These are phyloP conservation scores for Ochropleura plecta DNA, from an alignment of 2,888 invertebrate species.

Conservation along the genomic window DNA sequence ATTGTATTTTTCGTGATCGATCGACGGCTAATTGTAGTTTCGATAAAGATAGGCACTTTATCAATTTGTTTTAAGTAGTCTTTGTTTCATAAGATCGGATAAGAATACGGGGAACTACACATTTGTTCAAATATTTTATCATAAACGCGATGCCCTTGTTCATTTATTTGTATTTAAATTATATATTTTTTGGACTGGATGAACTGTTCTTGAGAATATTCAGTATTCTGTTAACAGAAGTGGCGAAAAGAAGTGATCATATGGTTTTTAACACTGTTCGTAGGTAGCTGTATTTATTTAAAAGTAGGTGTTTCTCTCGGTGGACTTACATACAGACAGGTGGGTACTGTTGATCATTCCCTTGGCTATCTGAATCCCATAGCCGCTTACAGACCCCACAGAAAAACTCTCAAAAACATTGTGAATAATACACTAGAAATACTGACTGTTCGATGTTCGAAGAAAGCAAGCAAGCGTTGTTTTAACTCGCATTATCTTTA, in stretches of 20 bases:
- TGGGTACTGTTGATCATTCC: neutral
- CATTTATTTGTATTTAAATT: constrained; percentile 26
- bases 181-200: constrained; percentile 10
- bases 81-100: constrained; percentile 33
- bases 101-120: constrained; percentile 24
- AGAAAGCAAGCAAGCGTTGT: constrained; percentile 36
- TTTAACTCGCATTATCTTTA: constrained; percentile 46
- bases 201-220: constrained; percentile 1
- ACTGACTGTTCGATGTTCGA: constrained; percentile 22
- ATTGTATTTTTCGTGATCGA: constrained; percentile 57
- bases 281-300: neutral
- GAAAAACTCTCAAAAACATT: neutral
- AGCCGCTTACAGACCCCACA: neutral
- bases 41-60: constrained; percentile 33
- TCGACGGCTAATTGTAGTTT: constrained; percentile 49
- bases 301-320: neutral
- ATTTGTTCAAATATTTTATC: constrained; percentile 42
- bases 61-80: constrained; percentile 44
- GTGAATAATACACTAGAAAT: constrained; percentile 1
- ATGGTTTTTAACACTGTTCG: neutral
- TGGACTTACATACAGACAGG: neutral
- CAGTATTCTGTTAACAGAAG: constrained; percentile 1
- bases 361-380: neutral
- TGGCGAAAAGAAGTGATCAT: neutral
- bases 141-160: constrained; percentile 39